A percentile compares a stretch with the other conserved stretches of the same genome.
phyloP scores from a whole-genome alignment of 35 echinoderm and acorn worm species.

The Stichopus chloronotus region DNA sequence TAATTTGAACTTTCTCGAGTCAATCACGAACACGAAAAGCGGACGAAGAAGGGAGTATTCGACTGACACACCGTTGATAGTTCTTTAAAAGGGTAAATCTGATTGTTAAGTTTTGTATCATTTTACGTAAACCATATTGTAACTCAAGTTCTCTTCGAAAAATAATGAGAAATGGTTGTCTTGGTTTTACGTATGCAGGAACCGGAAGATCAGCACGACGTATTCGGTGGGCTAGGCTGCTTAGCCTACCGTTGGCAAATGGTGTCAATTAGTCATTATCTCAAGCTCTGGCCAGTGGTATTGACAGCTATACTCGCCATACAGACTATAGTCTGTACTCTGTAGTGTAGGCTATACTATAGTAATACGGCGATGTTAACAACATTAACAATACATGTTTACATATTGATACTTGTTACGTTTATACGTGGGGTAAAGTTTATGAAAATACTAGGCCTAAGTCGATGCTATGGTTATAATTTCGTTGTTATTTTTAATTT shows the following conservation, averaged over 20 bases:
- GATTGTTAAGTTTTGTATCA: neutral
- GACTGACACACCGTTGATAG: neutral
- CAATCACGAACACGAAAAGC: neutral
- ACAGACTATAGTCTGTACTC: too few relatives aligned
- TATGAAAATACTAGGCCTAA: too few relatives aligned
- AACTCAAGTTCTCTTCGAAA: neutral
- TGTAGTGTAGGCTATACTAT: too few relatives aligned
- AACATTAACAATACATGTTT: too few relatives aligned
- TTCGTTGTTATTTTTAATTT: too few relatives aligned
- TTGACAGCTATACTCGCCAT: too few relatives aligned
- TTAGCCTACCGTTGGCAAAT: neutral
- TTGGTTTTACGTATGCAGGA: neutral
- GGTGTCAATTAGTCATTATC: neutral
- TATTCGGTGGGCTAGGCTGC: conserved; percentile 1
- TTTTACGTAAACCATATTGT: neutral
- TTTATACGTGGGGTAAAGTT: too few relatives aligned
- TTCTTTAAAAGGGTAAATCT: neutral
- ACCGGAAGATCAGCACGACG: conserved; percentile 35
- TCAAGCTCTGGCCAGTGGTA: too few relatives aligned
- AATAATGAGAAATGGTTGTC: neutral
- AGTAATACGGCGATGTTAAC: too few relatives aligned
- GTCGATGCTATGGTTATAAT: too few relatives aligned
- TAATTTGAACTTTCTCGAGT: conserved; percentile 43
- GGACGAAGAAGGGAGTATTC: conserved; percentile 31
- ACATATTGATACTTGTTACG: too few relatives aligned